These are phyloP conservation scores for Echinometra lucunter DNA, from an alignment of 53 echinoderm and acorn worm genomes.

Conservation along the genomic window DNA sequence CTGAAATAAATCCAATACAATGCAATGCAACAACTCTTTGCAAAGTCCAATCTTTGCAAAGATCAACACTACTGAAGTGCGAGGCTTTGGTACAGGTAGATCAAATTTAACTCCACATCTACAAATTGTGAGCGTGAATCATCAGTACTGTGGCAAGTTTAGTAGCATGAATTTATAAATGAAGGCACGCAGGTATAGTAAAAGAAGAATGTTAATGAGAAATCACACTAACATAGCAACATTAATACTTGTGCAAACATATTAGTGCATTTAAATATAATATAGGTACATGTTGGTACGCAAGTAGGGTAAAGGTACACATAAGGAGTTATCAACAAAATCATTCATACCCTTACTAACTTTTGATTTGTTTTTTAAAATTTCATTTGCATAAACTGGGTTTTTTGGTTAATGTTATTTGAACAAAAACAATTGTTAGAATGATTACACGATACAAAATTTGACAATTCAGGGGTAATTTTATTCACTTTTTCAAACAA, in stretches of 20 bases:
- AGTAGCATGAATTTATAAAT: neutral
- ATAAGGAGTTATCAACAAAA: no score
- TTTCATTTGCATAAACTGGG: no score
- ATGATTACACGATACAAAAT: no score
- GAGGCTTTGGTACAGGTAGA: neutral
- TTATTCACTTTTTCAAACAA: no score
- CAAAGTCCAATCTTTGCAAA: neutral
- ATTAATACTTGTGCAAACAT: neutral
- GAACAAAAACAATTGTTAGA: no score
- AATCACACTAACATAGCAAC: neutral
- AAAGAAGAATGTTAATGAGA: neutral
- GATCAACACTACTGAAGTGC: neutral
- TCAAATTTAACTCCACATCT: neutral
- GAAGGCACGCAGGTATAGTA: neutral
- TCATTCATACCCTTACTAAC: no score
- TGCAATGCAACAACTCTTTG: no score
- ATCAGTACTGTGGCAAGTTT: neutral
- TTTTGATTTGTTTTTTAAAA: no score
- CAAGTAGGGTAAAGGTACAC: neutral
- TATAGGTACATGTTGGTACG: neutral
- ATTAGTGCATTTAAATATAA: neutral
- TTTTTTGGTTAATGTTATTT: no score
- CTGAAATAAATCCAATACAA: no score
- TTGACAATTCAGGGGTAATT: no score
- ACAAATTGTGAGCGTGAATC: neutral